Evolutionary conservation across 2,888 invertebrate genomes (phyloP).

Genomic region (Chydorus sphaericus): DNA sequence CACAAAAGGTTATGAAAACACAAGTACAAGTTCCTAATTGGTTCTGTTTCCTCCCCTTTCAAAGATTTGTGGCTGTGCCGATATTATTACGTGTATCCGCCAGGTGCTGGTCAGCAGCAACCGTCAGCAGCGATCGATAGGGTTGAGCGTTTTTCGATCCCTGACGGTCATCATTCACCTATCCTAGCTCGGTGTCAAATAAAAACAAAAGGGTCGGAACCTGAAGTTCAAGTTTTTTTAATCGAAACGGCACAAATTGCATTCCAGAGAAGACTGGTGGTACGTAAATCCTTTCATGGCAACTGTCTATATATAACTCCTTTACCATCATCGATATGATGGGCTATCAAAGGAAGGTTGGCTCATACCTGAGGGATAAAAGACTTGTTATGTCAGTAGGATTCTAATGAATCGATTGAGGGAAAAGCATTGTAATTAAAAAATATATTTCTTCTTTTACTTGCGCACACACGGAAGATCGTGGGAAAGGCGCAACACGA

Average conservation of each 20-base stretch:
- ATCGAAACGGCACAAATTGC: not conserved
- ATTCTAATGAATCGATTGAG: too few relatives aligned
- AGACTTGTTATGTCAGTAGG: too few relatives aligned
- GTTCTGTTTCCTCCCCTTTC: not conserved
- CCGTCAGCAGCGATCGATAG: slow-evolving; percentile 2
- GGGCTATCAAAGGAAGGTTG: not conserved
- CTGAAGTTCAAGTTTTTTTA: not conserved
- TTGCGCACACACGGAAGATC: too few relatives aligned
- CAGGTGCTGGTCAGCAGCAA: slow-evolving; percentile 2
- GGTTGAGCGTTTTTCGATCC: not conserved
- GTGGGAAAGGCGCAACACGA: too few relatives aligned
- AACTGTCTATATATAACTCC: not conserved
- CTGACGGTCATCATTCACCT: not conserved
- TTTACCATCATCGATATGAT: slow-evolving; percentile 4
- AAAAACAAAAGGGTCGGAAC: not conserved
- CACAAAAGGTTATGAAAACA: not conserved
- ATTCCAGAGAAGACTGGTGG: not conserved
- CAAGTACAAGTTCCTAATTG: not conserved
- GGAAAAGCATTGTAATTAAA: too few relatives aligned
- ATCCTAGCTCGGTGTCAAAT: slow-evolving; percentile 5
- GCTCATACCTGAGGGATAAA: too few relatives aligned
- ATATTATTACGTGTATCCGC: too few relatives aligned
- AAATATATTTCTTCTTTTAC: too few relatives aligned
- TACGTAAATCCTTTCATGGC: not conserved
- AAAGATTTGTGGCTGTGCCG: too few relatives aligned